Evolutionary conservation across 2,797 vertebrate species (phyloP).

Genomic region (Siniperca obscura): DNA sequence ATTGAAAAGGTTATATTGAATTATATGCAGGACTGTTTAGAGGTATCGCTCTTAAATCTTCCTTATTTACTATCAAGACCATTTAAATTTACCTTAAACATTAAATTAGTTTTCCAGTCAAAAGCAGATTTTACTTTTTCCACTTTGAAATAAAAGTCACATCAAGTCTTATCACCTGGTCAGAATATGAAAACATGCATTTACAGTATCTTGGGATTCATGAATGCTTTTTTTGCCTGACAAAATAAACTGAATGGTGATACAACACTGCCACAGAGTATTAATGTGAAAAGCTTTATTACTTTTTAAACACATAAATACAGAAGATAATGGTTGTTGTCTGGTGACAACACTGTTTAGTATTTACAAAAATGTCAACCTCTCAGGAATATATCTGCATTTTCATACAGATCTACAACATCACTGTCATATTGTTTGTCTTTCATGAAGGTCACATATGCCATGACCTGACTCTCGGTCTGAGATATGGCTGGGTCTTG

Average conservation of each 20-base stretch:
- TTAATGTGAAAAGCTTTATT: slow-evolving; percentile 44
- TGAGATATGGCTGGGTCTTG: neutral
- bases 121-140: neutral
- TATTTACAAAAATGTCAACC: slow-evolving; percentile 51
- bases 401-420: neutral
- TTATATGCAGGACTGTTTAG: slow-evolving; percentile 3
- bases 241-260: neutral
- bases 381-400: neutral
- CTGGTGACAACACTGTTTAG: slow-evolving; percentile 2
- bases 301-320: slow-evolving; percentile 37
- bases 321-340: neutral
- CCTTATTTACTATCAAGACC: neutral
- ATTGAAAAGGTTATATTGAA: neutral
- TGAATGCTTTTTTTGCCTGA: neutral
- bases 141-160: neutral
- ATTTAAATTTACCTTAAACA: neutral
- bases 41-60: neutral
- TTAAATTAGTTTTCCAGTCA: neutral
- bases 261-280: neutral
- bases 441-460: neutral
- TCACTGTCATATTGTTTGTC: neutral
- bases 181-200: neutral
- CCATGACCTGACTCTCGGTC: neutral
- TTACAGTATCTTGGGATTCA: neutral
- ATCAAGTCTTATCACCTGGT: neutral